Conservation (phyloP, 2,888 invertebrate species). For the Yponomeuta plumbellus region DNA sequence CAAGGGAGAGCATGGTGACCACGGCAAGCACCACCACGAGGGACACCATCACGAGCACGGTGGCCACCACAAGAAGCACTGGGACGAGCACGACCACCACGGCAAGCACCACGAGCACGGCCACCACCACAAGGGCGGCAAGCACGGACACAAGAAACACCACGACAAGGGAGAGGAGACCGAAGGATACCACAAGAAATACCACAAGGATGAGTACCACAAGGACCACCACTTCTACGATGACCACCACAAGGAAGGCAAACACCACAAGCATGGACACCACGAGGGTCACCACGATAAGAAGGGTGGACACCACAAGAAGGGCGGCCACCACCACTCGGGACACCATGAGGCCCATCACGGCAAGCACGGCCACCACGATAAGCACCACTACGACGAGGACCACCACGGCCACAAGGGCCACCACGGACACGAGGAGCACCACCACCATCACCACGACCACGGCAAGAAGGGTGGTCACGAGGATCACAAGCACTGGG, state of each 20-base stretch:
- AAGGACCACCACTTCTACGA: constrained; percentile 94
- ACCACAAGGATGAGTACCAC: constrained; percentile 90
- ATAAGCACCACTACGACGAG: constrained; percentile 88
- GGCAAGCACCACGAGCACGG: constrained; percentile 86
- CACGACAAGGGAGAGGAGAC: constrained; percentile 91
- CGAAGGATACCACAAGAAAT: constrained; percentile 89
- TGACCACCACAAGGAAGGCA: constrained; percentile 89
- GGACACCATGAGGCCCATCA: constrained; percentile 86
- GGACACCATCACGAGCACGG: constrained; percentile 86
- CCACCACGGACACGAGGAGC: constrained; percentile 85
- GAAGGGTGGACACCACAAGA: constrained; percentile 87
- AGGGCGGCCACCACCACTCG: constrained; percentile 86
- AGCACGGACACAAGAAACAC: constrained; percentile 87
- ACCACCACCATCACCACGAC: constrained; percentile 84
- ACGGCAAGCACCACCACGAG: constrained; percentile 85
- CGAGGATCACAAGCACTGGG: constrained; percentile 85
- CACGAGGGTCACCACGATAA: constrained; percentile 86
- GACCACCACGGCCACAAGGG: constrained; percentile 89
- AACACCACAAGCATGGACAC: constrained; percentile 87
- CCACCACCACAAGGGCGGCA: constrained; percentile 86
- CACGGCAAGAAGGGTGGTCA: constrained; percentile 88
- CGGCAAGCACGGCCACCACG: constrained; percentile 88
- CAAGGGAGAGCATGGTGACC: constrained; percentile 85
- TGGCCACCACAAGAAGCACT: constrained; percentile 87
- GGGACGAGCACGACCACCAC: constrained; percentile 84